These are phyloP conservation scores for Lycocorax pyrrhopterus DNA, from an alignment of 2,113 vertebrate species.

Conservation along the genomic window DNA sequence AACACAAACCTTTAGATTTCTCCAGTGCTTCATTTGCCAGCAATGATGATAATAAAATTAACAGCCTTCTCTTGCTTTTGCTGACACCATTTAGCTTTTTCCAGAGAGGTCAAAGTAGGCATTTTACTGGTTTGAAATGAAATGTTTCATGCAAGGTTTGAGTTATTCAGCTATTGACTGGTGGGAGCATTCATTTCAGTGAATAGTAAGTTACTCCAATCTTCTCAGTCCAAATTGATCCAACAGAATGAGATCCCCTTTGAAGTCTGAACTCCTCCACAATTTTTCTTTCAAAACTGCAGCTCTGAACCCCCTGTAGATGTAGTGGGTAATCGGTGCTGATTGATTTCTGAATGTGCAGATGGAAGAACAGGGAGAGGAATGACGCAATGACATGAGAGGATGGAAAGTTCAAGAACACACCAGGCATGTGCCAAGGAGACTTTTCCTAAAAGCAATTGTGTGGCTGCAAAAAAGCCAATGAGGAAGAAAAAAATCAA, in stretches of 20 bases:
- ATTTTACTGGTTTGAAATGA: constrained; percentile 17
- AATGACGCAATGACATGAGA: background rate
- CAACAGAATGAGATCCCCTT: constrained; percentile 7
- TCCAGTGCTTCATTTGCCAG: background rate
- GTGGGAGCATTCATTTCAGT: background rate
- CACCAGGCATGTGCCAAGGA: background rate
- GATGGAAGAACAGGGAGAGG: background rate
- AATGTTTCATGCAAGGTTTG: background rate
- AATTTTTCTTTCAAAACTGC: constrained; percentile 4
- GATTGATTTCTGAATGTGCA: constrained; percentile 45
- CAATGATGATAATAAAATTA: background rate
- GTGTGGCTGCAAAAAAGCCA: background rate
- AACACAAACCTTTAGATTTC: constrained; percentile 16
- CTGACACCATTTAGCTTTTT: background rate
- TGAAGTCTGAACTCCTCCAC: constrained; percentile 27
- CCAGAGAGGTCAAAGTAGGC: constrained; percentile 4
- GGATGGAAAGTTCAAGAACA: background rate
- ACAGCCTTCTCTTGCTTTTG: background rate
- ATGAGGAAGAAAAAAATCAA: background rate
- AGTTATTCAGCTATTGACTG: constrained; percentile 13
- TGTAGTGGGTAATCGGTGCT: background rate
- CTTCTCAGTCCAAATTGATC: constrained; percentile 38
- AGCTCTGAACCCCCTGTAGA: background rate
- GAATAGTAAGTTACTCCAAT: background rate
- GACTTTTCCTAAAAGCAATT: background rate